Evolutionary conservation across 2,113 vertebrate genomes (phyloP).

Genomic region (human): DNA sequence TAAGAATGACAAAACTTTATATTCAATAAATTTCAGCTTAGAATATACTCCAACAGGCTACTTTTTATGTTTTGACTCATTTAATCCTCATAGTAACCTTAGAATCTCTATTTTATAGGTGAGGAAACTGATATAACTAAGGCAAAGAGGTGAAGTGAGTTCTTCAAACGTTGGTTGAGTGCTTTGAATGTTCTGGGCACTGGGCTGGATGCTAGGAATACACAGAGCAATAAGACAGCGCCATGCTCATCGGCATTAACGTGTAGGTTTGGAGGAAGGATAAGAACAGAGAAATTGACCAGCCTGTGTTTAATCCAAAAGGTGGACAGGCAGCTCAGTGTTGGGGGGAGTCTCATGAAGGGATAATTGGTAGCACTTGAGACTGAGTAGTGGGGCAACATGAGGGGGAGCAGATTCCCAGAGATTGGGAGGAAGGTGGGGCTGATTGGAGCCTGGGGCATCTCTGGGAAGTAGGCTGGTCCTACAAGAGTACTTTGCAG

Average conservation of each 20-base stretch:
- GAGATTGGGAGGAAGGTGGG: neutral
- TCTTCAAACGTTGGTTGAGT: neutral
- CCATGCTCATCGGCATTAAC: fast-evolving
- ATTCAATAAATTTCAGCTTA: neutral
- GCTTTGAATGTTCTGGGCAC: neutral
- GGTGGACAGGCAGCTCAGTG: neutral
- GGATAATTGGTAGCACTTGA: neutral
- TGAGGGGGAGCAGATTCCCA: neutral
- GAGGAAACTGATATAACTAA: neutral
- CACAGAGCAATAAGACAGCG: neutral
- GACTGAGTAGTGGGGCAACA: neutral
- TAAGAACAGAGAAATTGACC: neutral
- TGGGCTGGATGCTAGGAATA: too few species aligned
- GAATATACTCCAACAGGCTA: neutral
- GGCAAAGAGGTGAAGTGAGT: neutral
- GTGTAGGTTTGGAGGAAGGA: neutral
- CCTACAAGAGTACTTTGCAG: neutral
- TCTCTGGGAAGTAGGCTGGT: neutral
- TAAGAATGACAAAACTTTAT: constrained; percentile 23
- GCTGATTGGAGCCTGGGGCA: neutral
- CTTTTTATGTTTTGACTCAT: neutral
- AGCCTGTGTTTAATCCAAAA: neutral
- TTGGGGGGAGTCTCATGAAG: fast-evolving
- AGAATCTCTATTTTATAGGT: neutral
- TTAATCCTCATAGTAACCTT: neutral